A percentile compares a stretch with the other conserved stretches of the same genome.
These are phyloP conservation scores for Cephus spinipes DNA, from an alignment of 2,888 invertebrate genomes.

Conservation along the genomic window DNA sequence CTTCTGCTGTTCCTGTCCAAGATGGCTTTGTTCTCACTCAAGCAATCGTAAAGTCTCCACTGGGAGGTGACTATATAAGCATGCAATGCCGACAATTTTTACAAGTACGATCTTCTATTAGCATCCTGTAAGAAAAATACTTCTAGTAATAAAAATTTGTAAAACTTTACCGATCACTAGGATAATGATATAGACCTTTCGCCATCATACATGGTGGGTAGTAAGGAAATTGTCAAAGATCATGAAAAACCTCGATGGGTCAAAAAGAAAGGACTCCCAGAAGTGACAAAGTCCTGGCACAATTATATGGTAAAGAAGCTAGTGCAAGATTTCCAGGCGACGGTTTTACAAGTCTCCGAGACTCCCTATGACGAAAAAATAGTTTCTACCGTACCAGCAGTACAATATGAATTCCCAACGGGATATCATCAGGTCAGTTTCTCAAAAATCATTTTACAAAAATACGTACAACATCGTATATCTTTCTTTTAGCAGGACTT, in stretches of 20 bases:
- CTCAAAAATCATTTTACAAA: background rate
- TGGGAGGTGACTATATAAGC: constrained; percentile 95
- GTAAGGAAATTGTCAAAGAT: constrained; percentile 92
- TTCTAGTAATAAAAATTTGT: background rate
- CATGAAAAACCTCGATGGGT: constrained; percentile 89
- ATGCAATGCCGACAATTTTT: constrained; percentile 79
- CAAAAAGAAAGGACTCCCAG: constrained; percentile 78
- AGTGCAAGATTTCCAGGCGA: constrained; percentile 79
- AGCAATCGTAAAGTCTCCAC: constrained; percentile 94
- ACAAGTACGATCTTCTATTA: constrained; percentile 62
- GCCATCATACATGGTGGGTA: constrained; percentile 80
- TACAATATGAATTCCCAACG: constrained; percentile 97
- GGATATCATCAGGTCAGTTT: constrained; percentile 85
- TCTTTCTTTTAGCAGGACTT: constrained; percentile 75
- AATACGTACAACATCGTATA: background rate
- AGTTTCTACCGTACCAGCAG: constrained; percentile 88
- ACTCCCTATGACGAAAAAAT: constrained; percentile 90
- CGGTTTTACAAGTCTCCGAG: constrained; percentile 87
- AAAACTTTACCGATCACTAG: constrained; percentile 41
- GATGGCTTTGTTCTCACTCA: constrained; percentile 96
- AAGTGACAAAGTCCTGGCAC: constrained; percentile 92
- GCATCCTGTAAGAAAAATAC: background rate
- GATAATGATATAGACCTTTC: constrained; percentile 78
- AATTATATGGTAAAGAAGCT: constrained; percentile 93
- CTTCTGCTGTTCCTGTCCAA: constrained; percentile 97